phyloP scores from a whole-genome alignment of 2,113 vertebrate genomes.

The Nipponia nippon region DNA sequence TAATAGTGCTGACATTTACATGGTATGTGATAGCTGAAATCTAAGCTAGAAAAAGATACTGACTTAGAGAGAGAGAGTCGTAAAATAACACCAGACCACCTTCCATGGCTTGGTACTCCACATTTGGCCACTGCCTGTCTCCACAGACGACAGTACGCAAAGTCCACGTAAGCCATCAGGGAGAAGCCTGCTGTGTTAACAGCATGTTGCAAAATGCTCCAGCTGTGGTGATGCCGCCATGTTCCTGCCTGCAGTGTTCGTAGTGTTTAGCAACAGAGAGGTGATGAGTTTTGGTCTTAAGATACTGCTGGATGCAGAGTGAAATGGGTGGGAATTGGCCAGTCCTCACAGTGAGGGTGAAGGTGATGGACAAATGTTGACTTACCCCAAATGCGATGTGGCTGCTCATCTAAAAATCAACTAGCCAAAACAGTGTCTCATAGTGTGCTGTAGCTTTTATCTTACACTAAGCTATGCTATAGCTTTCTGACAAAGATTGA shows the following conservation, averaged over 20 bases:
- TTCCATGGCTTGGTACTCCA: not conserved
- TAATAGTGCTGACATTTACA: not conserved
- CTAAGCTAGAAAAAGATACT: not conserved
- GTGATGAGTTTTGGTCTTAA: not conserved
- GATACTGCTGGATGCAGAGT: not conserved
- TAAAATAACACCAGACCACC: not conserved
- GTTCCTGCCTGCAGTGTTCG: not conserved
- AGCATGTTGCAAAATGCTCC: not conserved
- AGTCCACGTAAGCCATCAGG: not conserved
- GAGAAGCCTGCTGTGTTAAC: not conserved
- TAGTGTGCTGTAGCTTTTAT: not conserved
- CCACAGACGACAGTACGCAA: accelerated
- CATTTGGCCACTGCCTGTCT: not conserved
- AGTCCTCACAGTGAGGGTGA: not conserved
- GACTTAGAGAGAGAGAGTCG: not conserved
- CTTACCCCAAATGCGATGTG: not conserved
- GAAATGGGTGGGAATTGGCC: not conserved
- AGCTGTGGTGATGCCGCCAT: accelerated
- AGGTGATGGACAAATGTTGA: not conserved
- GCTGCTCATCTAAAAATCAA: not conserved
- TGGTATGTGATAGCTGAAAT: not conserved
- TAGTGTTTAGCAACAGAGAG: not conserved
- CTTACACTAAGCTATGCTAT: not conserved
- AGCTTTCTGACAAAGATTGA: not conserved
- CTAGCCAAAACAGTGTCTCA: accelerated